Evolutionary conservation across 2,888 invertebrate species (phyloP).

Genomic region (Sympetrum striolatum): DNA sequence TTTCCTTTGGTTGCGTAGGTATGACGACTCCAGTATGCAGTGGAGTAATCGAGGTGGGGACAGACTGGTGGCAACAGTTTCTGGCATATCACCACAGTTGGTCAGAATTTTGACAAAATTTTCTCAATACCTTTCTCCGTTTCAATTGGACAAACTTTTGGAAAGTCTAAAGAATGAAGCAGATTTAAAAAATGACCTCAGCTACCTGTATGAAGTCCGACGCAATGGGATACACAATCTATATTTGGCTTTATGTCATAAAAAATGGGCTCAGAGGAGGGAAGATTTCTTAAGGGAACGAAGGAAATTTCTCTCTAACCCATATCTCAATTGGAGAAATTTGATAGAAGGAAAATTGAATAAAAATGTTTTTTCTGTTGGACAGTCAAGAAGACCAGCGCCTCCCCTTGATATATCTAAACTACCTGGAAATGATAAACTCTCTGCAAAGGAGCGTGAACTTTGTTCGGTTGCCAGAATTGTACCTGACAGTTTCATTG

Average conservation of each 20-base stretch:
- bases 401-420: slow-evolving; percentile 72
- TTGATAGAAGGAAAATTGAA: background rate
- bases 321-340: background rate
- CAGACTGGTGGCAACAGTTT: background rate
- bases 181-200: slow-evolving; percentile 67
- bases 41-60: background rate
- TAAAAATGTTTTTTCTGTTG: background rate
- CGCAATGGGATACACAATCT: slow-evolving; percentile 70
- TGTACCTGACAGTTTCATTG: slow-evolving; percentile 78
- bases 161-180: slow-evolving; percentile 77
- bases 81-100: background rate
- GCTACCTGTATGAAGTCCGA: slow-evolving; percentile 66
- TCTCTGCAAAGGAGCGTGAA: slow-evolving; percentile 74
- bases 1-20: slow-evolving; percentile 72
- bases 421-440: slow-evolving; percentile 77
- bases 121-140: slow-evolving; percentile 71
- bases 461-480: slow-evolving; percentile 79
- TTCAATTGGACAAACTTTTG: slow-evolving; percentile 77
- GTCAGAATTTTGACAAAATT: background rate
- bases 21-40: slow-evolving; percentile 60
- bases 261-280: slow-evolving; percentile 12
- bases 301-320: background rate
- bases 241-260: slow-evolving; percentile 44
- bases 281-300: background rate
- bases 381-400: slow-evolving; percentile 53